Evolutionary conservation across 1,140 invertebrate genomes (phyloP).

Genomic region (Chelonus insularis): DNA sequence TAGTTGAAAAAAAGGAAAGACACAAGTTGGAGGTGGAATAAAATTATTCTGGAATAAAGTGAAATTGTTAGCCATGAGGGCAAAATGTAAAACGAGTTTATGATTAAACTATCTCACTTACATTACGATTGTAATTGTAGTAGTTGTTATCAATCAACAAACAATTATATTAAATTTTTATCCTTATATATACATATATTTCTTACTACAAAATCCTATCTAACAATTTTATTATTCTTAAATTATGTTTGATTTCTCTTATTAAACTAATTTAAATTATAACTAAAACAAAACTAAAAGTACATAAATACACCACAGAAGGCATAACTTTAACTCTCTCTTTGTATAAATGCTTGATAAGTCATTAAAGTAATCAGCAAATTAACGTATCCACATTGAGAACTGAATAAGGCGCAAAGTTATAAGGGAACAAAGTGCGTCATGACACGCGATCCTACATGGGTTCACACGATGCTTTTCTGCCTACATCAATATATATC

Average conservation of each 20-base stretch:
- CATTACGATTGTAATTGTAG: background rate
- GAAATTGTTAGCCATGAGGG: slow-evolving; percentile 20
- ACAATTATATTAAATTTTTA: no score
- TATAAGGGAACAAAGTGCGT: slow-evolving; percentile 52
- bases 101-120: slow-evolving; percentile 15
- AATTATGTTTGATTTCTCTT: no score
- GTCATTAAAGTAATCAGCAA: slow-evolving; percentile 53
- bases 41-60: slow-evolving; percentile 11
- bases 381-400: slow-evolving; percentile 52
- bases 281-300: no score
- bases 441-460: slow-evolving; percentile 49
- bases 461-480: slow-evolving; percentile 11
- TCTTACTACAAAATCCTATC: no score
- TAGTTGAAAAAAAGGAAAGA: background rate
- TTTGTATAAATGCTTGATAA: slow-evolving; percentile 40
- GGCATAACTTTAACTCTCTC: slow-evolving; percentile 19
- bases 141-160: no score
- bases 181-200: no score
- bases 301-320: no score
- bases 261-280: no score
- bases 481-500: slow-evolving; percentile 18
- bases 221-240: no score
- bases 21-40: background rate
- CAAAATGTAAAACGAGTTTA: slow-evolving; percentile 11
- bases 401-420: slow-evolving; percentile 50